Percentiles rank a stretch among this genome's conserved stretches.
phyloP scores from a whole-genome alignment of 2,888 invertebrate genomes.

The Caenorhabditis becei region DNA sequence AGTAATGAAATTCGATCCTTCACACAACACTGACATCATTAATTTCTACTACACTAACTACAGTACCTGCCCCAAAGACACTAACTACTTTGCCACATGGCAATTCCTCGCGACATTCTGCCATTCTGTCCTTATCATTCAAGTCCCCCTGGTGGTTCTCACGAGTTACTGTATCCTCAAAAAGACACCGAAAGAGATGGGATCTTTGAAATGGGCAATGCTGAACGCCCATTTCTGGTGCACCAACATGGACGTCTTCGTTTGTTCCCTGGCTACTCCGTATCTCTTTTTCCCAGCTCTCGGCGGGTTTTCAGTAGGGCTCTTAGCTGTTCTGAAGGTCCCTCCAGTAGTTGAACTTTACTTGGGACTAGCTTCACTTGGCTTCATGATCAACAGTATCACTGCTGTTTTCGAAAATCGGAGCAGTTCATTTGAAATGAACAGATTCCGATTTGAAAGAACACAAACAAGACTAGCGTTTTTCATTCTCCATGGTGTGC shows the following conservation, averaged over 20 bases:
- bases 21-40: background rate
- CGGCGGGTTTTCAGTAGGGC: no score
- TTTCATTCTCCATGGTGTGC: background rate
- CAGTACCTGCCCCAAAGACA: background rate
- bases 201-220: background rate
- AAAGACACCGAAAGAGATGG: background rate
- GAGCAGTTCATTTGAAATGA: background rate
- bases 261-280: background rate
- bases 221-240: background rate
- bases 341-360: background rate
- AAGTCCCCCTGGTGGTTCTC: background rate
- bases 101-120: background rate
- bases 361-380: background rate
- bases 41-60: background rate
- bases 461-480: background rate
- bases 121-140: background rate
- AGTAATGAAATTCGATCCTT: background rate
- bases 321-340: background rate
- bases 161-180: background rate
- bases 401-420: background rate
- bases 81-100: background rate
- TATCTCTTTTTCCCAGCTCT: background rate
- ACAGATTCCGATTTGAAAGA: background rate
- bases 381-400: background rate
- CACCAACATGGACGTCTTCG: background rate